Base-by-base conservation (phyloP, 2,888 invertebrate genomes). In the Troglohyphantes excavatus region DNA sequence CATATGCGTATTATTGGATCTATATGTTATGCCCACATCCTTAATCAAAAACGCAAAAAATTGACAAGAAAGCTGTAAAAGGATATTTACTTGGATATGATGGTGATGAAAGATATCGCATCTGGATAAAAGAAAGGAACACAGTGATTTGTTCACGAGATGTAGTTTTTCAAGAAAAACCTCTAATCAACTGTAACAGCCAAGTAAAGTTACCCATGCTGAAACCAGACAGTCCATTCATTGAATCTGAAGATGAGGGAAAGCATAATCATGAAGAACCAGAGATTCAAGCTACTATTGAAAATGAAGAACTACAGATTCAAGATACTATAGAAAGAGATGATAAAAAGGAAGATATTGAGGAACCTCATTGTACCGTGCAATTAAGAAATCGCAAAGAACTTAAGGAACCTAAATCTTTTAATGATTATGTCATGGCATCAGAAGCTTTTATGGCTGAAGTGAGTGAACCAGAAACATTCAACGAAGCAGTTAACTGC, bases 1-100 rank as follows among this genome's bases (percentile, higher is more conserved):
- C 70, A 90, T 23, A 13, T 90, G 39, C 21, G 90, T n/a, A 46
- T 91, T 27, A 21, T 91, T 21, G 79, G 85, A 53, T 91, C 84
- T 7, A 13, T 61, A 5, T 84, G 84, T 46, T 87, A 70, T 75
- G 76, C 63, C 0, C 82, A 85, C 27, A 43, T 90, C 17, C 79
- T 85, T 5, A 39, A 9, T 26, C 67, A 87, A 61, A 79, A 61
- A 7, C 70, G 0, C 27, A 72, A 33, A 79, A 89, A 68, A 72
- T 78, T 65, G 91, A 84, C 13, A 90, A 33, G 70, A 90, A 87
- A 59, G 83, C 61, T 43, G n/a, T 65, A 17, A 91, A 75, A 33
- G 81, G 75, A 2, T 82, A 65, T 21, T 46, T 89, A 9, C n/a
- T 75, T 3, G 82, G 68, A 19, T 89, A 82, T 67, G 88, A 89